phyloP scores from a whole-genome alignment of 2,888 invertebrate genomes.

The Hemithea aestivaria region DNA sequence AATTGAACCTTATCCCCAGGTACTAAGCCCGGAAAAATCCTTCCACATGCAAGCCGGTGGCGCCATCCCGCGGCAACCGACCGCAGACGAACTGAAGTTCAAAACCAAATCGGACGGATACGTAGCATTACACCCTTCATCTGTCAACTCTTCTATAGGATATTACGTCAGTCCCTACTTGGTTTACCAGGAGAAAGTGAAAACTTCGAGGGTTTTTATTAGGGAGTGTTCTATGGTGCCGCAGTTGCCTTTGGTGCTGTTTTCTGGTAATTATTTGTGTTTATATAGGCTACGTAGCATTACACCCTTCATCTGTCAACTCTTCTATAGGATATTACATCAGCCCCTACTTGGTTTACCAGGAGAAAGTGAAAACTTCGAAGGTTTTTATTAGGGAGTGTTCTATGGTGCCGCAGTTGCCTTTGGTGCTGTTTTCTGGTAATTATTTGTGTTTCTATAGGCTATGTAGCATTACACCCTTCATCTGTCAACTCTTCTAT shows the following conservation, averaged over 20 bases:
- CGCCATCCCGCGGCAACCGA: slow-evolving; percentile 84
- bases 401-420: slow-evolving; percentile 87
- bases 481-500: slow-evolving; percentile 85
- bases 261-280: slow-evolving; percentile 63
- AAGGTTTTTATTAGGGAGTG: slow-evolving; percentile 89
- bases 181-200: slow-evolving; percentile 90
- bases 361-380: slow-evolving; percentile 90
- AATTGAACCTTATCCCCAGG: slow-evolving; percentile 37
- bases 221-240: slow-evolving; percentile 90
- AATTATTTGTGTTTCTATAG: slow-evolving; percentile 37
- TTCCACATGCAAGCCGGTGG: slow-evolving; percentile 86
- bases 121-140: slow-evolving; percentile 87
- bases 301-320: slow-evolving; percentile 90
- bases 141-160: slow-evolving; percentile 83
- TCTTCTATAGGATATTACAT: slow-evolving; percentile 81
- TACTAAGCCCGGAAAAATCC: slow-evolving; percentile 87
- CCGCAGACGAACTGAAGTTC: slow-evolving; percentile 85
- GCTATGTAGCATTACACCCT: slow-evolving; percentile 86
- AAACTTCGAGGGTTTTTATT: slow-evolving; percentile 88
- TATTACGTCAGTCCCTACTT: slow-evolving; percentile 86
- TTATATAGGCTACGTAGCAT: slow-evolving; percentile 78
- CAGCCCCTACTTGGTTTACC: slow-evolving; percentile 88
- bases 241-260: slow-evolving; percentile 84
- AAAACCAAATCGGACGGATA: slow-evolving; percentile 86
- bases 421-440: slow-evolving; percentile 84